Percentiles rank a stretch among this genome's conserved stretches.
Evolutionary conservation across 2,797 vertebrate species (phyloP).

Genomic region (Aldrovandia affinis): DNA sequence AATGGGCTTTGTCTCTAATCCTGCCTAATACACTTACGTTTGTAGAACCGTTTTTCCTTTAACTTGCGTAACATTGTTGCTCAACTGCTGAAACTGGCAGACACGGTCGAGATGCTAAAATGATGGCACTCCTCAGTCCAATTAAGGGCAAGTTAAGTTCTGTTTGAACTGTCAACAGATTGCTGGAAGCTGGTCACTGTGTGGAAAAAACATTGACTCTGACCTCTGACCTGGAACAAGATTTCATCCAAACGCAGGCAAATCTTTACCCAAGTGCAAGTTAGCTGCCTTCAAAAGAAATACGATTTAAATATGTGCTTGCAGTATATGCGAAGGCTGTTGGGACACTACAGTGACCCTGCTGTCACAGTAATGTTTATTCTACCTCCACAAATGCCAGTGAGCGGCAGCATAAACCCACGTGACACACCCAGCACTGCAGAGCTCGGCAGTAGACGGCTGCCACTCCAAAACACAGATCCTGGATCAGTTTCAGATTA

Average conservation of each 20-base stretch:
- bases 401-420: constrained; percentile 39
- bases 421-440: constrained; percentile 56
- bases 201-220: neutral
- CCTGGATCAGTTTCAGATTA: neutral
- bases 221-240: neutral
- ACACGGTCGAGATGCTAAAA: no score
- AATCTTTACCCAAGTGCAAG: neutral
- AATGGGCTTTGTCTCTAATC: neutral
- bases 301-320: neutral
- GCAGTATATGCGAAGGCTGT: neutral
- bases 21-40: neutral
- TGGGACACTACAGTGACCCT: no score
- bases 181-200: no score
- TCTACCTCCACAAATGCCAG: neutral
- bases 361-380: neutral
- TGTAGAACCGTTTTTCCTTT: neutral
- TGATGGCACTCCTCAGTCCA: no score
- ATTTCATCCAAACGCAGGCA: neutral
- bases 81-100: no score
- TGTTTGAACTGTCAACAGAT: no score
- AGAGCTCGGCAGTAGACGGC: neutral
- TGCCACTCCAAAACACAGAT: neutral
- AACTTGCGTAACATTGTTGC: neutral
- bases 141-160: no score
- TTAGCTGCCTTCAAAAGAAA: neutral